phyloP scores from a whole-genome alignment of 2,888 invertebrate genomes.

The Apoda limacodes region DNA sequence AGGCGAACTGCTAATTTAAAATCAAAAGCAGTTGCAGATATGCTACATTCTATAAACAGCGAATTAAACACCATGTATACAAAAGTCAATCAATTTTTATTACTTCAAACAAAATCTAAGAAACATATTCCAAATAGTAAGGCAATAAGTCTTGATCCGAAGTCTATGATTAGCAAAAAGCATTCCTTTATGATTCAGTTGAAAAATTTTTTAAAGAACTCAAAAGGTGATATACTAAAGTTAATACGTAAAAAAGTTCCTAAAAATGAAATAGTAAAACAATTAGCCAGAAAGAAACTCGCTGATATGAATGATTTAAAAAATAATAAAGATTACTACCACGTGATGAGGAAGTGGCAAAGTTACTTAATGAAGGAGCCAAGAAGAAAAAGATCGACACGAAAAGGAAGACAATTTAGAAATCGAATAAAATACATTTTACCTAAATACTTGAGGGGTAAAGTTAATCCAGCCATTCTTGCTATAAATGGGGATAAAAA shows the following conservation, averaged over 20 bases:
- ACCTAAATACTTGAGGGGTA: conserved; percentile 40
- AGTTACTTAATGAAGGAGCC: conserved; percentile 27
- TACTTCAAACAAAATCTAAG: conserved; percentile 5
- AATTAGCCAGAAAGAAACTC: conserved; percentile 29
- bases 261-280: conserved; percentile 31
- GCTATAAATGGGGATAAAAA: too few relatives aligned
- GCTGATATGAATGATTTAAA: conserved; percentile 29
- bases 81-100: conserved; percentile 24
- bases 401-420: conserved; percentile 19
- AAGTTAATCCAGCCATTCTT: conserved; percentile 30
- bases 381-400: conserved; percentile 29
- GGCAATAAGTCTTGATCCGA: conserved; percentile 6
- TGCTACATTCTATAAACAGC: conserved; percentile 26
- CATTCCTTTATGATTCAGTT: conserved; percentile 35
- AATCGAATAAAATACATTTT: conserved; percentile 41
- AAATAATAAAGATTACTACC: conserved; percentile 30
- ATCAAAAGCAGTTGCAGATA: conserved; percentile 20
- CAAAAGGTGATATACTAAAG: conserved; percentile 32
- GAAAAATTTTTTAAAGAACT: conserved; percentile 31
- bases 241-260: conserved; percentile 29
- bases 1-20: conserved; percentile 30
- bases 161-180: conserved; percentile 21
- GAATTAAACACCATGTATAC: conserved; percentile 25
- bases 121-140: conserved; percentile 5
- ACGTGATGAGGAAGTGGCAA: conserved; percentile 42